Evolutionary conservation across 2,113 vertebrate species (phyloP), one percentile per base, ranked within the genome.

Genomic region (Gymnobelideus leadbeateri): DNA sequence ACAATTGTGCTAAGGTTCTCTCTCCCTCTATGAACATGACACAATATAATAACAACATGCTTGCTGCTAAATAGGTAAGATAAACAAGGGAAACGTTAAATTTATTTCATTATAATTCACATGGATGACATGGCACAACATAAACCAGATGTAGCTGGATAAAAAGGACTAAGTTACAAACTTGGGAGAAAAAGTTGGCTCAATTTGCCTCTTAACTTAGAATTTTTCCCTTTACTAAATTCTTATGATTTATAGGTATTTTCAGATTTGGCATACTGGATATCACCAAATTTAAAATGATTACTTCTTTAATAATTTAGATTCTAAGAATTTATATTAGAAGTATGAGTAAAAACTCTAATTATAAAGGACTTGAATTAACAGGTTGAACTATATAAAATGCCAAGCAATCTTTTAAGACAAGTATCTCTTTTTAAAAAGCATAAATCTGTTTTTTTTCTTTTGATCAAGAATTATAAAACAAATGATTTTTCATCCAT

Each of bases 401-500:
- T 61, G 46, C 94, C 93, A 12, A 77, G 52, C 91, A 94, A 94
- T 77, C 49, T 89, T 95, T 97, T 92, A 92, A 95, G 95, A 91
- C 93, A 47, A 77, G 37, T 21, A 84, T 84, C n/a, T 43, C 43
- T 92, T 77, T 91, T 91, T 25, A 96, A 97, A 97, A 96, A 95
- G 93, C 37, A 57, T 89, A 96, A 97, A 97, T 47, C 91, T 96
- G 96, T 68, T 51, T 95, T 95, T 95, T 91, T 94, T 93, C 49
- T 98, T 61, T 94, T 97, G 91, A 95, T 95, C 94, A 98, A 98
- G 95, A 96, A 97, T 12, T 52, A 93, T 0, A 21, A 95, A 97
- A 98, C 89, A 97, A 96, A 98, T 55, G 50, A 96, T 96, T 96
- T 84, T 97, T 96, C 95, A 96, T 95, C 93, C 97, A 97, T 96